Evolutionary conservation across 2,888 invertebrate genomes (phyloP).

Genomic region (Acheta domesticus): DNA sequence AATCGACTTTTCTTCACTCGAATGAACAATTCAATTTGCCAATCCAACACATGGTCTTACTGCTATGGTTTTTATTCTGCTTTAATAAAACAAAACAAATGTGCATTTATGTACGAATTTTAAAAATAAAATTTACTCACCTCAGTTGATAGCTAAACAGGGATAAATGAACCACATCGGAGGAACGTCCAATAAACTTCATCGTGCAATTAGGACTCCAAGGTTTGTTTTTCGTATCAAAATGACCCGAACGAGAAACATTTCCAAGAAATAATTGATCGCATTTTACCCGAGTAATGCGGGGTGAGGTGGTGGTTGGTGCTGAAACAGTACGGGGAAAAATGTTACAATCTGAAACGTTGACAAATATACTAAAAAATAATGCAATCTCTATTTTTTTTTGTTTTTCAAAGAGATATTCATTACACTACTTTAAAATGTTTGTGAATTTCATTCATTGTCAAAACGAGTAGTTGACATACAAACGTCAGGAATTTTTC

Average conservation of each 20-base stretch:
- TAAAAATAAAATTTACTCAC: constrained; percentile 47
- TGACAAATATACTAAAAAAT: too few relatives aligned
- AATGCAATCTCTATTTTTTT: too few relatives aligned
- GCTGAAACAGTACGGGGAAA: too few relatives aligned
- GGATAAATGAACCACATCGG: constrained; percentile 70
- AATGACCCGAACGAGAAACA: constrained; percentile 60
- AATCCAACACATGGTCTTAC: not conserved
- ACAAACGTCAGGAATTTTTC: too few relatives aligned
- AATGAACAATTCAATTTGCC: too few relatives aligned
- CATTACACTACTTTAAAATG: too few relatives aligned
- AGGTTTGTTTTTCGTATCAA: constrained; percentile 57
- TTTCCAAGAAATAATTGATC: constrained; percentile 46
- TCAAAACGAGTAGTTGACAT: too few relatives aligned
- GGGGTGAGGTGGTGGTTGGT: too few relatives aligned
- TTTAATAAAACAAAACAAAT: not conserved
- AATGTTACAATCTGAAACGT: too few relatives aligned
- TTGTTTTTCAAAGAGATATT: constrained; percentile 29
- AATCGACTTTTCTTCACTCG: too few relatives aligned
- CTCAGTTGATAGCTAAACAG: constrained; percentile 72
- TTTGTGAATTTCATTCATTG: too few relatives aligned
- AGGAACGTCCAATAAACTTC: constrained; percentile 61
- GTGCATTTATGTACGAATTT: not conserved
- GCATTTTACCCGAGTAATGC: constrained; percentile 38
- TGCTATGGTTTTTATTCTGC: not conserved
- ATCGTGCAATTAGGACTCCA: constrained; percentile 64